Evolutionary conservation across 2,797 vertebrate genomes (phyloP).

Genomic region (Rhynchonycteris naso): DNA sequence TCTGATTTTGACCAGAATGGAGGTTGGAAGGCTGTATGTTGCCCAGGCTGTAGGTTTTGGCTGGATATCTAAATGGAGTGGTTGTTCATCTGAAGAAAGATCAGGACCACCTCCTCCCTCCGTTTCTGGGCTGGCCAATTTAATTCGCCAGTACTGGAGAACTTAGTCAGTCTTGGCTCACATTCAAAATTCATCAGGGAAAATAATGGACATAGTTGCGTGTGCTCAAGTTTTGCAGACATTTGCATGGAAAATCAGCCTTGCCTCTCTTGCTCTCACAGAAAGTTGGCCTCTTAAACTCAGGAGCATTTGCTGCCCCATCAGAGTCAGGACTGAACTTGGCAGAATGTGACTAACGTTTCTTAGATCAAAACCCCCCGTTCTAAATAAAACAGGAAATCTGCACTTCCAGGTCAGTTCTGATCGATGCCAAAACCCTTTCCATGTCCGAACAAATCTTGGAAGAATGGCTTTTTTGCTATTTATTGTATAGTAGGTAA

Average conservation of each 20-base stretch:
- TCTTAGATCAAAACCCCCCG: conserved; percentile 31
- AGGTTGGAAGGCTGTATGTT: neutral
- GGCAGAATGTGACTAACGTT: neutral
- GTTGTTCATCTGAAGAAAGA: neutral
- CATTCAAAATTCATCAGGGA: neutral
- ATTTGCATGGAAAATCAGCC: neutral
- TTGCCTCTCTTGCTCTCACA: neutral
- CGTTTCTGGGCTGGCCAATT: neutral
- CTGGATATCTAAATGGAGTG: neutral
- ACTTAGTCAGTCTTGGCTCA: neutral
- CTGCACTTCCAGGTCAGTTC: conserved; percentile 61
- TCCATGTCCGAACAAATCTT: conserved; percentile 59
- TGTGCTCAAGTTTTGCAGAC: neutral
- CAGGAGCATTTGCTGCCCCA: neutral
- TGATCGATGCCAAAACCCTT: conserved; percentile 61
- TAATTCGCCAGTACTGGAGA: neutral
- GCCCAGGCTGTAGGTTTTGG: rapidly evolving
- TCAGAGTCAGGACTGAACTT: neutral
- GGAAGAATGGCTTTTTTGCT: neutral
- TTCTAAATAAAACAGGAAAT: conserved; percentile 62
- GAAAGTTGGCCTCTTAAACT: neutral
- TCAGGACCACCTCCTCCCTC: neutral
- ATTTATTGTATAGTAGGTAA: conserved; percentile 20
- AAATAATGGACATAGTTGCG: neutral
- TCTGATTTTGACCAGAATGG: neutral